Evolutionary conservation across 2,888 invertebrate genomes (phyloP).

Genomic region (Athalia circularis): DNA sequence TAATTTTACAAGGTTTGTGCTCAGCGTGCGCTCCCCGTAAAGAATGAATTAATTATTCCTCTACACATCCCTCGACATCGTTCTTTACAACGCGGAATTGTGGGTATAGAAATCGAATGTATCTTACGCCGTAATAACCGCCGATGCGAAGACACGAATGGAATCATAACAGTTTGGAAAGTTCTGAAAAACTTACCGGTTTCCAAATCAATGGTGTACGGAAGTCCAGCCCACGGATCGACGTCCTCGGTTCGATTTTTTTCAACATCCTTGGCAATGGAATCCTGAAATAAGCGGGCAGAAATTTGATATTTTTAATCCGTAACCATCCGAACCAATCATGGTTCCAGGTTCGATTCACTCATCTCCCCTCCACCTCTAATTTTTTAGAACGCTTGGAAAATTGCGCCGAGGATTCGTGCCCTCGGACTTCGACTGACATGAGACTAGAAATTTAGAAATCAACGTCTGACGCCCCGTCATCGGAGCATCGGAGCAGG

Average conservation of each 20-base stretch:
- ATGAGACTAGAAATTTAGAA: too few species aligned
- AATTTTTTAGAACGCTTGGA: too few species aligned
- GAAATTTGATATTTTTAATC: not conserved
- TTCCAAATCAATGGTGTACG: constrained; percentile 90
- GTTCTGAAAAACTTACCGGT: constrained; percentile 81
- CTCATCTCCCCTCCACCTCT: too few species aligned
- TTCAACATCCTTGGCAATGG: constrained; percentile 58
- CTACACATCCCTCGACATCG: not conserved
- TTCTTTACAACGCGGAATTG: not conserved
- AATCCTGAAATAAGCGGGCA: constrained; percentile 25
- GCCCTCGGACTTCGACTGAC: too few species aligned
- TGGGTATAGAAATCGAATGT: not conserved
- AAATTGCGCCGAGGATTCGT: too few species aligned
- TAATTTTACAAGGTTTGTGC: constrained; percentile 57
- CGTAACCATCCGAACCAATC: not conserved
- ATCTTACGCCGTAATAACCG: too few species aligned
- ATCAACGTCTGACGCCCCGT: not conserved
- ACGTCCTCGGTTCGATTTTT: constrained; percentile 73
- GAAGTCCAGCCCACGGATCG: constrained; percentile 88
- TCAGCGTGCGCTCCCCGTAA: not conserved
- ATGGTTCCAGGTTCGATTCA: too few species aligned
- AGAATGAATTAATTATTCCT: not conserved
- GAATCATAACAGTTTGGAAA: too few species aligned
- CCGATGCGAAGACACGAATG: too few species aligned
- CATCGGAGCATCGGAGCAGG: not conserved